Conservation (phyloP, 2,888 invertebrate genomes). For the Sinhomidia bicolor region DNA sequence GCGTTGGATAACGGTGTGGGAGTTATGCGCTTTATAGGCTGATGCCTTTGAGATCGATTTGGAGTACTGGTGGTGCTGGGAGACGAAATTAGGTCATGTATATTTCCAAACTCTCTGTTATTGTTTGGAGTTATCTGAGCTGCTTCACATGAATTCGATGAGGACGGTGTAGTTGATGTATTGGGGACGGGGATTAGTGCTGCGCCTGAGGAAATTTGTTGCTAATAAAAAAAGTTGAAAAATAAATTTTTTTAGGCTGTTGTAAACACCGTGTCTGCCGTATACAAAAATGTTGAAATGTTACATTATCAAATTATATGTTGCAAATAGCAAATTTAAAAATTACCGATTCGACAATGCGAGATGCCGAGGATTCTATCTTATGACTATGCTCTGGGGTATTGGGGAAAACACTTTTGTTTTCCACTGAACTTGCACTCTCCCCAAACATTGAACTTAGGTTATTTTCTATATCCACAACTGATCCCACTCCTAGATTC, state of each 20-base stretch:
- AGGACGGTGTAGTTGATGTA: not conserved
- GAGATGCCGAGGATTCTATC: too few relatives aligned
- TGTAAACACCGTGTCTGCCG: too few relatives aligned
- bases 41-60: not conserved
- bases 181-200: not conserved
- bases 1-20: slow-evolving; percentile 53
- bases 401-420: too few relatives aligned
- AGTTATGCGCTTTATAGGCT: slow-evolving; percentile 59
- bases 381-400: too few relatives aligned
- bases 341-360: too few relatives aligned
- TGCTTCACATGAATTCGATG: not conserved
- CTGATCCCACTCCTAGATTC: not conserved
- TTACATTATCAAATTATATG: too few relatives aligned
- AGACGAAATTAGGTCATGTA: not conserved
- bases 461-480: slow-evolving; percentile 64
- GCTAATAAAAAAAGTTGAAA: not conserved
- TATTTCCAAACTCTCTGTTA: not conserved
- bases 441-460: slow-evolving; percentile 73
- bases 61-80: not conserved
- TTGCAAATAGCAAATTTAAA: too few relatives aligned
- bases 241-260: too few relatives aligned
- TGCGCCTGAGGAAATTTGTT: not conserved
- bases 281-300: too few relatives aligned
- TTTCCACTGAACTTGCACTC: too few relatives aligned
- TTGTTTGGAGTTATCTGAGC: not conserved